Evolutionary conservation across 92 coral and sea anemone genomes (phyloP), one percentile per base, ranked within the genome.

Genomic region (Zoanthus solanderi): DNA sequence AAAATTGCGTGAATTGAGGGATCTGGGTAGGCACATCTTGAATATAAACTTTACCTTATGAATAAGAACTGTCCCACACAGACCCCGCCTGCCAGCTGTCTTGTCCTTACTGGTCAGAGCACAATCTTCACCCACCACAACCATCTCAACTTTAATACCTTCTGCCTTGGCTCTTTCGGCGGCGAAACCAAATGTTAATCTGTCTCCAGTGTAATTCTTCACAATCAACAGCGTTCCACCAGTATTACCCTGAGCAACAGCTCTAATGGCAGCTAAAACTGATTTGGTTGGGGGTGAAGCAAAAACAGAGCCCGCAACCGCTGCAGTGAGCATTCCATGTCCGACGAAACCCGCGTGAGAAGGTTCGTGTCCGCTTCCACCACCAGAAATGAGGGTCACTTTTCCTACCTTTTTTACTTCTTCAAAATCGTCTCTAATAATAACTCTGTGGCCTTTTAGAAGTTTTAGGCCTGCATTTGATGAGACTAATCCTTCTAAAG

Each of bases 301-400:
- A 72, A 97, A 97, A 15, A 97, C 97, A 32, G 96, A 90, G 13
- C 99, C 99, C 1, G 99, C 99, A 0, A 97, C 95, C 1, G 96
- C 99, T 9, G 99, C 98, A 63, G 97, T 95, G 1, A 97, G 93
- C 92, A 94, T 96, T 60, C 99, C 99, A 89, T 88, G 93, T 47
- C 99, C 99, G 2, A 93, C 96, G 87, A 92, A 97, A 3, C 99
- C 99, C 10, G 95, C 98, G 67, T 97, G 99, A 0, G 98, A 76
- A 0, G 99, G 99, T 42, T 97, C 99, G 58, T 97, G 99, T 3
- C 99, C 99, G 84, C 99, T 97, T 4, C 99, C 99, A 9, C 99
- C 99, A 0, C 99, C 99, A 23, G 97, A 97, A 6, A 97, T 91
- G 66, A 97, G 88, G 10, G 98, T 84, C 0, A 97, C 99, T 65